These are phyloP conservation scores for Megalops atlanticus DNA, from an alignment of 2,113 vertebrate genomes.

Conservation along the genomic window DNA sequence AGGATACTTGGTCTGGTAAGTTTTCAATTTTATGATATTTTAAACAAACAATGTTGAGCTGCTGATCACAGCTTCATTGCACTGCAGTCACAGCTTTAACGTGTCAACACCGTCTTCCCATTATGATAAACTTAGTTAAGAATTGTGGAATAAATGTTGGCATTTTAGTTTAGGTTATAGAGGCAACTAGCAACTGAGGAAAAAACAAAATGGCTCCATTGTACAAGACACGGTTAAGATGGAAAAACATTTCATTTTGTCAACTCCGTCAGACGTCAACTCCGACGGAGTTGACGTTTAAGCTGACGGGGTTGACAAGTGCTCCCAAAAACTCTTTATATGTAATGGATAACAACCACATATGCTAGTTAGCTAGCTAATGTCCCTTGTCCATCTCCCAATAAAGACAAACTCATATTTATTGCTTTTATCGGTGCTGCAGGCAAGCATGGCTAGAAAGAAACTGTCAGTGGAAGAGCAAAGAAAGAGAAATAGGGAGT, in stretches of 20 bases:
- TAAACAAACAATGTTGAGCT: slow-evolving; percentile 1
- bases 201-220: slow-evolving; percentile 10
- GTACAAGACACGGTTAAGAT: slow-evolving; percentile 1
- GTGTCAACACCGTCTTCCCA: slow-evolving; percentile 15
- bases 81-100: slow-evolving; percentile 9
- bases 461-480: slow-evolving; percentile 30
- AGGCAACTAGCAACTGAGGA: not conserved
- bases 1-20: not conserved
- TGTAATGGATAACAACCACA: not conserved
- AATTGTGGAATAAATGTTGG: slow-evolving; percentile 15
- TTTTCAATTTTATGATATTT: slow-evolving; percentile 1
- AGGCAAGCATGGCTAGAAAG: slow-evolving; percentile 22
- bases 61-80: too few relatives aligned
- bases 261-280: slow-evolving; percentile 10
- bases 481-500: slow-evolving; percentile 25
- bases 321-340: not conserved
- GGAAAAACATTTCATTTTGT: slow-evolving; percentile 6
- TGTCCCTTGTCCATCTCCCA: not conserved
- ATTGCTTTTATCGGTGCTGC: slow-evolving; percentile 15
- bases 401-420: not conserved
- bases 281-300: not conserved
- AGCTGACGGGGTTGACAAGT: slow-evolving; percentile 12
- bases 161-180: too few relatives aligned
- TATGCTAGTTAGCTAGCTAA: not conserved
- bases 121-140: slow-evolving; percentile 6